phyloP scores from a whole-genome alignment of 2,113 vertebrate species.

The Smithornis capensis region DNA sequence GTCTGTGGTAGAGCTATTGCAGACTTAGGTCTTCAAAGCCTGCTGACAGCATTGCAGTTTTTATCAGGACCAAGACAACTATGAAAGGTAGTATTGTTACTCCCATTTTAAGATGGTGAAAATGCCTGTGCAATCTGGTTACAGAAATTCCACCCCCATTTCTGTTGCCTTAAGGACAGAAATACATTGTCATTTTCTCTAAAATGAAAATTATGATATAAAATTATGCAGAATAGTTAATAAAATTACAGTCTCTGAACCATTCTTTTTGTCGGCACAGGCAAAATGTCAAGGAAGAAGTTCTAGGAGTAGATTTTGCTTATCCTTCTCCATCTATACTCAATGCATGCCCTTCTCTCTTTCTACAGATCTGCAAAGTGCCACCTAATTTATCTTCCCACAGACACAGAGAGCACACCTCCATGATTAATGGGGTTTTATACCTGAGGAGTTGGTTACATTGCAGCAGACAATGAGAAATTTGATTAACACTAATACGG shows the following conservation, averaged over 20 bases:
- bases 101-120: neutral
- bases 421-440: constrained; percentile 35
- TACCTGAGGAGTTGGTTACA: neutral
- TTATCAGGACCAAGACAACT: neutral
- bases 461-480: constrained; percentile 32
- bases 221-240: neutral
- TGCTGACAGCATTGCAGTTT: neutral
- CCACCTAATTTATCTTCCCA: constrained; percentile 39
- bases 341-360: neutral
- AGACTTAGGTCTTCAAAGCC: neutral
- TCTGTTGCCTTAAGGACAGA: neutral
- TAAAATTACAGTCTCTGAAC: neutral
- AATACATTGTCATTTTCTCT: neutral
- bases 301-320: neutral
- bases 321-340: neutral
- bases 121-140: neutral
- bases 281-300: neutral
- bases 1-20: neutral
- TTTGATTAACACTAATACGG: neutral
- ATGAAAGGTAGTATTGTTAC: neutral
- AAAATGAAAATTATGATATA: neutral
- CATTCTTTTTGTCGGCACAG: neutral
- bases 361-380: neutral
- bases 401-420: neutral
- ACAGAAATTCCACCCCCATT: neutral